Percentiles rank a stretch among this genome's conserved stretches.
Conservation (phyloP, 2,888 invertebrate genomes). For the Aphodius sticticus region DNA sequence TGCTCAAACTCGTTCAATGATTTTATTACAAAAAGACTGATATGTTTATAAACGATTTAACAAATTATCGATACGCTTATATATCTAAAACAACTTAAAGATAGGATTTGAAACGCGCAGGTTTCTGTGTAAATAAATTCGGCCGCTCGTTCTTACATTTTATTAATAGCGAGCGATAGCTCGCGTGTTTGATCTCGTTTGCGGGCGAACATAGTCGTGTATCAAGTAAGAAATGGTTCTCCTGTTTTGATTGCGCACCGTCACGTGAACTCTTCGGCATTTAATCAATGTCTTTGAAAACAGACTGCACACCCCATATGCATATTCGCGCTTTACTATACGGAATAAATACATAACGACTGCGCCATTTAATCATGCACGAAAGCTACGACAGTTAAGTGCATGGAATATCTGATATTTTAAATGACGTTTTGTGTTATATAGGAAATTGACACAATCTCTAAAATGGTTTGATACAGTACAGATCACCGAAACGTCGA, state of each 20-base stretch:
- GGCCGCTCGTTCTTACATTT: not conserved
- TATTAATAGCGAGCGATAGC: not conserved
- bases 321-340: not conserved
- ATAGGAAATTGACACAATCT: too few species aligned
- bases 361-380: too few species aligned
- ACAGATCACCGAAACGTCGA: too few species aligned
- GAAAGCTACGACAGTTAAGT: too few species aligned
- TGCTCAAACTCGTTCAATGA: not conserved
- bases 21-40: not conserved
- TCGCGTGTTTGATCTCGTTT: not conserved
- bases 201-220: not conserved
- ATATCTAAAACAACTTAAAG: not conserved
- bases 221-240: not conserved
- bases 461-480: too few species aligned
- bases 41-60: not conserved
- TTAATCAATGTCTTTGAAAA: not conserved
- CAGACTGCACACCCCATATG: not conserved
- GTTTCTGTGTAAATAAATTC: not conserved
- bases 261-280: not conserved
- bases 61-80: not conserved
- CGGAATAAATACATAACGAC: too few species aligned
- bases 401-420: too few species aligned
- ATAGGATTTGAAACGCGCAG: not conserved
- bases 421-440: too few species aligned
- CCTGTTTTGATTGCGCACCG: not conserved